Conservation (phyloP, 2,888 invertebrate genomes). For the Cactoblastis cactorum region DNA sequence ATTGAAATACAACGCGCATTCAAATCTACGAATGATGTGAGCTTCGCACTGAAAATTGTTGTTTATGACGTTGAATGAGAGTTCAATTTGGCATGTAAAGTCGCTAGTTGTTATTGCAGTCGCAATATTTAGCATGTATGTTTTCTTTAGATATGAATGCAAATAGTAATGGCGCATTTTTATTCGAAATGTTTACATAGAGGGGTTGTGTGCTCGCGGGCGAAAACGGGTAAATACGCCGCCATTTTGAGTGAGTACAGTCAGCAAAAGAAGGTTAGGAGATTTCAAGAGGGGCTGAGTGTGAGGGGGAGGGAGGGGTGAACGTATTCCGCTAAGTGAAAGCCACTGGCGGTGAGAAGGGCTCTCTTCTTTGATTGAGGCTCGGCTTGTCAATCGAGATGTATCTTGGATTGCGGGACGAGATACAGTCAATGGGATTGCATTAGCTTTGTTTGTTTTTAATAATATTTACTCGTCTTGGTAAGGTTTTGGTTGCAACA, state of each 20-base stretch:
- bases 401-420: slow-evolving; percentile 7
- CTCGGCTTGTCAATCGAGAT: slow-evolving; percentile 4
- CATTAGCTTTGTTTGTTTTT: slow-evolving; percentile 9
- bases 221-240: slow-evolving; percentile 49
- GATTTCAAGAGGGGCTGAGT: slow-evolving; percentile 25
- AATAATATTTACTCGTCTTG: not conserved
- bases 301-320: slow-evolving; percentile 22
- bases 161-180: slow-evolving; percentile 79
- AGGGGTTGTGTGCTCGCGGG: slow-evolving; percentile 47
- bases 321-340: slow-evolving; percentile 40
- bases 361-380: slow-evolving; percentile 27
- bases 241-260: slow-evolving; percentile 69
- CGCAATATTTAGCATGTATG: slow-evolving; percentile 76
- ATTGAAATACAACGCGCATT: slow-evolving; percentile 60
- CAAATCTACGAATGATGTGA: slow-evolving; percentile 43
- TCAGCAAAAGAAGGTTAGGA: slow-evolving; percentile 50
- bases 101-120: slow-evolving; percentile 39
- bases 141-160: slow-evolving; percentile 79
- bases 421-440: slow-evolving; percentile 5
- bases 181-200: slow-evolving; percentile 76
- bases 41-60: slow-evolving; percentile 7
- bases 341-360: slow-evolving; percentile 36
- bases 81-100: slow-evolving; percentile 24
- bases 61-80: slow-evolving; percentile 19
- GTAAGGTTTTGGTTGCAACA: not conserved